These are phyloP conservation scores for Pocillopora damicornis DNA, from an alignment of 64 coral and sea anemone genomes.

Conservation along the genomic window DNA sequence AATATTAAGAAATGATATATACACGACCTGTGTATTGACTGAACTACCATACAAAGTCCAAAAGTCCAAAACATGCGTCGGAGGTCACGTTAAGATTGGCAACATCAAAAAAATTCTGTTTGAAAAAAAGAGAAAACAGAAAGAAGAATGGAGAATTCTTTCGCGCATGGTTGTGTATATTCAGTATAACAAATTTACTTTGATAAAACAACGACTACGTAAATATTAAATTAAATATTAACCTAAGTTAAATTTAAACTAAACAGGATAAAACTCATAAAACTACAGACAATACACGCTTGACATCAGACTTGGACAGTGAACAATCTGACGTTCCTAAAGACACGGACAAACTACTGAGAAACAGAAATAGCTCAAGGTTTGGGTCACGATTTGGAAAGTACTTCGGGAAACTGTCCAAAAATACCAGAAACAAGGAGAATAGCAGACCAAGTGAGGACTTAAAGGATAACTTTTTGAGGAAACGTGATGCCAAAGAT, in stretches of 20 bases:
- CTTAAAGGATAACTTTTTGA: neutral
- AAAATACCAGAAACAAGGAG: constrained; percentile 29
- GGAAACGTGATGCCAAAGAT: neutral
- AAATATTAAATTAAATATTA: neutral
- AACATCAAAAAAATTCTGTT: neutral
- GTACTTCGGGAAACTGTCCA: constrained; percentile 68
- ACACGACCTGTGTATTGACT: neutral
- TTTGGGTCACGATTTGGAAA: constrained; percentile 63
- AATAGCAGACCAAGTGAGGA: constrained; percentile 29
- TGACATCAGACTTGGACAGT: constrained; percentile 47
- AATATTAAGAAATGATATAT: neutral
- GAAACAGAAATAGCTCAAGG: constrained; percentile 37
- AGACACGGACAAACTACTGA: constrained; percentile 30
- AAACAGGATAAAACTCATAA: constrained; percentile 9
- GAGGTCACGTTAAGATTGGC: neutral
- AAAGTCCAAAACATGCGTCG: too few relatives aligned
- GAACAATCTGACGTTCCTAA: constrained; percentile 18
- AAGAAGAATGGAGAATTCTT: neutral
- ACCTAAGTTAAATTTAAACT: constrained; percentile 29
- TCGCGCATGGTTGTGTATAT: neutral
- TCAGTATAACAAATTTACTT: neutral
- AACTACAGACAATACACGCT: constrained; percentile 2
- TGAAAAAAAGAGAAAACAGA: neutral
- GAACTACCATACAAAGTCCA: neutral
- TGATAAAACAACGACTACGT: neutral